Conservation (phyloP, 2,888 invertebrate genomes). For the Synergus japonicus region DNA sequence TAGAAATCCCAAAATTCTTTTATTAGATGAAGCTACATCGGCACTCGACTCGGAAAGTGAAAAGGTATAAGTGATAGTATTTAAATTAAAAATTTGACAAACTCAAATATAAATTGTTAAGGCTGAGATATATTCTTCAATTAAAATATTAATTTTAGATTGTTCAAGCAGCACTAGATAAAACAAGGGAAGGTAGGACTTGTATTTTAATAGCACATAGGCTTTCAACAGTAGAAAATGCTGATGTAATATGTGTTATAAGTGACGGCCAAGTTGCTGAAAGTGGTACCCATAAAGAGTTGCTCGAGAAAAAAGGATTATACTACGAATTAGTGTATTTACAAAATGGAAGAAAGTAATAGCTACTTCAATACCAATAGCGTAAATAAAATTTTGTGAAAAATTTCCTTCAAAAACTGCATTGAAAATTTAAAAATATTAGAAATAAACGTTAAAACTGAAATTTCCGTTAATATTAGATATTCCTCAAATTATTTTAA, state of each 20-base stretch:
- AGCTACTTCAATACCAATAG: neutral
- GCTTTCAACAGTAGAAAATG: conserved; percentile 89
- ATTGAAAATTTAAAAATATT: no score
- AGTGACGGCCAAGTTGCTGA: conserved; percentile 85
- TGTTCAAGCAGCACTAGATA: conserved; percentile 92
- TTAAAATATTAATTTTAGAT: conserved; percentile 77
- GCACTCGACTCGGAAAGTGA: conserved; percentile 92
- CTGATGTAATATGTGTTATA: conserved; percentile 87
- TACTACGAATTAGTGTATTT: conserved; percentile 81
- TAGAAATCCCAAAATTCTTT: conserved; percentile 86
- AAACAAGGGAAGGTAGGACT: conserved; percentile 88
- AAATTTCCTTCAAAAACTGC: no score
- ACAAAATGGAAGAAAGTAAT: conserved; percentile 61
- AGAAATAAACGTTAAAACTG: no score
- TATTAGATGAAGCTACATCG: conserved; percentile 92
- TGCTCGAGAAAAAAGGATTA: conserved; percentile 82
- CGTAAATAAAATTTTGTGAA: neutral
- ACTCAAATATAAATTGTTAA: neutral
- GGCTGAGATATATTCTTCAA: neutral
- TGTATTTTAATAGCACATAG: conserved; percentile 93
- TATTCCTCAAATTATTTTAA: no score
- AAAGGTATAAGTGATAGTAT: conserved; percentile 79
- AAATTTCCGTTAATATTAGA: no score
- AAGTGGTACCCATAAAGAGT: conserved; percentile 84
- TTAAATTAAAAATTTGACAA: neutral